phyloP scores from a whole-genome alignment of 2,113 vertebrate species.

The Nycticebus coucang region DNA sequence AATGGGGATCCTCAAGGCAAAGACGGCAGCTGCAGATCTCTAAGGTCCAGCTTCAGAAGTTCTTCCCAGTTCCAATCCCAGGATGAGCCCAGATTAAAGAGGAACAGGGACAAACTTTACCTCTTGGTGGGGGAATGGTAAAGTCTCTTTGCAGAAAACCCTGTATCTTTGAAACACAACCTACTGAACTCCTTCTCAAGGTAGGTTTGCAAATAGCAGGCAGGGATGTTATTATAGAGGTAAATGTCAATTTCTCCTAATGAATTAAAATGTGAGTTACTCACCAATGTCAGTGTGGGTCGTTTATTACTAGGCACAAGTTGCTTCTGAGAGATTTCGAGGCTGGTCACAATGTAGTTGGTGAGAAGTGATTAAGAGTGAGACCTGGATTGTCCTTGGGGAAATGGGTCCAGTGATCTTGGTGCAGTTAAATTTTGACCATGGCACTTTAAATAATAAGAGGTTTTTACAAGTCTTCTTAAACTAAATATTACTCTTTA shows the following conservation, averaged over 20 bases:
- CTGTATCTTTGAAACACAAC: neutral
- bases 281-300: neutral
- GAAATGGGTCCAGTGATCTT: neutral
- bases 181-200: accelerated
- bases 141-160: neutral
- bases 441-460: neutral
- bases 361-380: neutral
- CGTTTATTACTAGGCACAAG: neutral
- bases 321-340: neutral
- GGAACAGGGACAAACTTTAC: too few relatives aligned
- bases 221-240: neutral
- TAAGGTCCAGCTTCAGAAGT: neutral
- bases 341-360: neutral
- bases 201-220: accelerated
- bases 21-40: neutral
- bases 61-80: neutral
- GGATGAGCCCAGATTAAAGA: neutral
- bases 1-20: neutral
- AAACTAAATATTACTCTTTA: neutral
- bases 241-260: accelerated
- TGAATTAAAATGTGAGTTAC: neutral
- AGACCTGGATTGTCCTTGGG: neutral
- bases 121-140: too few relatives aligned
- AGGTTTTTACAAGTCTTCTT: neutral
- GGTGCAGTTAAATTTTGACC: neutral